A percentile compares a stretch with the other conserved stretches of the same genome.
These are phyloP conservation scores for Periophthalmus modestus DNA, from an alignment of 2,113 vertebrate genomes.

Conservation along the genomic window DNA sequence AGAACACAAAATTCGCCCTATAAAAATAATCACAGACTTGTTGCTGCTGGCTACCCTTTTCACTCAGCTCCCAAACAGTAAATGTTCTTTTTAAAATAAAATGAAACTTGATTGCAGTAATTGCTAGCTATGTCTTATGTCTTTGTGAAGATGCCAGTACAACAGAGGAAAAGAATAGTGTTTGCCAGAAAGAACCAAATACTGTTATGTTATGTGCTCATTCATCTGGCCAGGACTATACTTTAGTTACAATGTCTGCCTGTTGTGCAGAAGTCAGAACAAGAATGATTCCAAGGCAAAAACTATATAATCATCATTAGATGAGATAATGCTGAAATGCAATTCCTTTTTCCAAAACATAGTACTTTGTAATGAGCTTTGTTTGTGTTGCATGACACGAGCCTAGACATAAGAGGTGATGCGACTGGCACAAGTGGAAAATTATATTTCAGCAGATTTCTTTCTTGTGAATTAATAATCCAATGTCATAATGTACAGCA, in stretches of 20 bases:
- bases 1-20: slow-evolving; percentile 11
- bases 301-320: slow-evolving; percentile 8
- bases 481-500: background rate
- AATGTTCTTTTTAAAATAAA: background rate
- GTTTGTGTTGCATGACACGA: too few relatives aligned
- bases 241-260: background rate
- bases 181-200: slow-evolving; percentile 18
- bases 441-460: background rate
- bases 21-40: slow-evolving; percentile 20
- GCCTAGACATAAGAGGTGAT: background rate
- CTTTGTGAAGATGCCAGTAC: slow-evolving; percentile 11
- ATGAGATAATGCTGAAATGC: background rate
- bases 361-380: too few relatives aligned
- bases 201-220: slow-evolving; percentile 13
- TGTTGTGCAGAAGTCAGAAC: background rate
- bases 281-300: background rate
- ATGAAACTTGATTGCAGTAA: slow-evolving; percentile 1
- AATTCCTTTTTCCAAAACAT: background rate
- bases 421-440: background rate
- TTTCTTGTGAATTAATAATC: background rate
- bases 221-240: slow-evolving; percentile 6
- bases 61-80: slow-evolving; percentile 5
- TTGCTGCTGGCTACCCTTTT: slow-evolving; percentile 13
- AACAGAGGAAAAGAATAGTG: slow-evolving; percentile 7
- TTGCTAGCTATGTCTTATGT: slow-evolving; percentile 10